Percentiles rank a stretch among this genome's conserved stretches.
Evolutionary conservation across 53 echinoderm and acorn worm species (phyloP).

Genomic region (Luidia sarsii): DNA sequence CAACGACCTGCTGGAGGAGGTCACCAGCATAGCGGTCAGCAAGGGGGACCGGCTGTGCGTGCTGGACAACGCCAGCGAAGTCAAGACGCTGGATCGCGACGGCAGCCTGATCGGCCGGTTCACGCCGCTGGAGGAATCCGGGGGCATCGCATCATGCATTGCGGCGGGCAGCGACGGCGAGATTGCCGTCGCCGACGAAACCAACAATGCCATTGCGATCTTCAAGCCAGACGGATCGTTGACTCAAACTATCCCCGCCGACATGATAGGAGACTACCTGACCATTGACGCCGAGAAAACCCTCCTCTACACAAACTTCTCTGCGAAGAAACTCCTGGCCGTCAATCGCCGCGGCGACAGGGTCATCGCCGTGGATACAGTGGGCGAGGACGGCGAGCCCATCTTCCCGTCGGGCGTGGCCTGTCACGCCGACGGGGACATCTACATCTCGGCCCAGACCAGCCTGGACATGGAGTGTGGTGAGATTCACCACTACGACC

Average conservation of each 20-base stretch:
- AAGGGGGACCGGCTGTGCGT: slow-evolving; percentile 4
- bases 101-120: neutral
- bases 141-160: slow-evolving; percentile 35
- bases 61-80: neutral
- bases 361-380: slow-evolving; percentile 17
- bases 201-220: neutral
- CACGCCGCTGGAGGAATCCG: neutral
- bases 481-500: slow-evolving; percentile 41
- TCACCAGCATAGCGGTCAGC: neutral
- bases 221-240: neutral
- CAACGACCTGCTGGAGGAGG: neutral
- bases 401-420: slow-evolving; percentile 23
- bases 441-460: slow-evolving; percentile 20
- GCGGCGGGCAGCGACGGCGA: slow-evolving; percentile 6
- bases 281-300: slow-evolving; percentile 10
- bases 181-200: slow-evolving; percentile 27
- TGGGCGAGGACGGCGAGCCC: neutral
- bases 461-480: neutral
- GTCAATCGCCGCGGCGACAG: slow-evolving; percentile 9
- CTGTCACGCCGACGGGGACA: slow-evolving; percentile 21
- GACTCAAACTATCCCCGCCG: neutral
- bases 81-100: slow-evolving; percentile 3
- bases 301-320: slow-evolving; percentile 39
- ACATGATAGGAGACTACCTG: slow-evolving; percentile 26
- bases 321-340: slow-evolving; percentile 3